phyloP scores from a whole-genome alignment of 2,113 vertebrate genomes.

The Alligator mississippiensis region DNA sequence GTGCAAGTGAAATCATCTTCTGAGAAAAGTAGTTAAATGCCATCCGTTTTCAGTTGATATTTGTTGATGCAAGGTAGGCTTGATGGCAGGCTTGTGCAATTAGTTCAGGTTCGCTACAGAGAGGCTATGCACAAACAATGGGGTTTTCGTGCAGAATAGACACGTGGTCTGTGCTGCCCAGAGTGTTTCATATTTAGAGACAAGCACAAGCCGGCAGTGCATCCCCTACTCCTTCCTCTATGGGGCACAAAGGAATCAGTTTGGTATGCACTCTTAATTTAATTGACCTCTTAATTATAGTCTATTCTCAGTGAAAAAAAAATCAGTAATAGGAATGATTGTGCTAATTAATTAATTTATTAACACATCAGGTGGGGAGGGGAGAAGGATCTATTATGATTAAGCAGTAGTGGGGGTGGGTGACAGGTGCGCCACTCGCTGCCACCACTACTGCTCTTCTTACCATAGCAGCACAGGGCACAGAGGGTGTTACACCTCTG shows the following conservation, averaged over 20 bases:
- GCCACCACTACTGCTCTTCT: too few relatives aligned
- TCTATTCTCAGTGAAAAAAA: too few relatives aligned
- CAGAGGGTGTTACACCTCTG: too few relatives aligned
- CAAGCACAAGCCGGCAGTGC: background rate
- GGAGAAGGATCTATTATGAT: background rate
- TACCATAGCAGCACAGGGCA: too few relatives aligned
- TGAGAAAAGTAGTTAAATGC: background rate
- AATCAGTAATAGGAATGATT: too few relatives aligned
- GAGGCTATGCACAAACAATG: rapidly evolving
- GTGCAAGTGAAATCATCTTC: background rate
- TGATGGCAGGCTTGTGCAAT: background rate
- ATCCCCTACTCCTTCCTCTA: background rate
- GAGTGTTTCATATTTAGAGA: background rate
- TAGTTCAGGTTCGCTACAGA: background rate
- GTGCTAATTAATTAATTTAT: too few relatives aligned
- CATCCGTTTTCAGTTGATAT: background rate
- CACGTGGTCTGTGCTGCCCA: background rate
- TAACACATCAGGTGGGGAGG: background rate
- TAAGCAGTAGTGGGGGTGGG: too few relatives aligned
- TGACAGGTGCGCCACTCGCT: too few relatives aligned
- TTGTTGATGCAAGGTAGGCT: rapidly evolving
- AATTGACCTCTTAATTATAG: too few relatives aligned
- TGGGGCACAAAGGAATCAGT: background rate
- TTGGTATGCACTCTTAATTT: rapidly evolving
- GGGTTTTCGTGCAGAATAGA: rapidly evolving